Evolutionary conservation across 2,888 invertebrate species (phyloP).

Genomic region (Axea sp.): DNA sequence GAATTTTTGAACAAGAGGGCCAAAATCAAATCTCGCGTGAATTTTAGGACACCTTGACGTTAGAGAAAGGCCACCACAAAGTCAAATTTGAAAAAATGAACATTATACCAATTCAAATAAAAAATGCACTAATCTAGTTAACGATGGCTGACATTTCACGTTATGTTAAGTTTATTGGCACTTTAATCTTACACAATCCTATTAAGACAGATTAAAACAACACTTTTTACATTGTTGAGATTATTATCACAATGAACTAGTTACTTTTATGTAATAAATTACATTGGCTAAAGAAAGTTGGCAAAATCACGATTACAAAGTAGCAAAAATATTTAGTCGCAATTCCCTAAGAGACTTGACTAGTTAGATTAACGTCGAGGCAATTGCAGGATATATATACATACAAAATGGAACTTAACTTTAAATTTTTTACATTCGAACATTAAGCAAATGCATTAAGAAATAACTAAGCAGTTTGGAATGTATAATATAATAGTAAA

Average conservation of each 20-base stretch:
- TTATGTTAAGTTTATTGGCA: constrained; percentile 32
- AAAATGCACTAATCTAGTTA: too few relatives aligned
- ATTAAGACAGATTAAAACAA: constrained; percentile 15
- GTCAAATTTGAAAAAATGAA: too few relatives aligned
- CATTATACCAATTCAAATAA: too few relatives aligned
- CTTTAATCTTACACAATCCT: constrained; percentile 31
- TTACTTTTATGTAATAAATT: constrained; percentile 16
- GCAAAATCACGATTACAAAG: constrained; percentile 17
- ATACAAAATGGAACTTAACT: too few relatives aligned
- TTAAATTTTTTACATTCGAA: too few relatives aligned
- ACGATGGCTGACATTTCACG: constrained; percentile 6
- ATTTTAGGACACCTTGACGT: too few relatives aligned
- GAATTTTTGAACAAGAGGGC: too few relatives aligned
- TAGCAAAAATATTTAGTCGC: constrained; percentile 27
- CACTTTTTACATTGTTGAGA: constrained; percentile 18
- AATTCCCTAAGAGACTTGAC: constrained; percentile 9
- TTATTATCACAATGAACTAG: constrained; percentile 31
- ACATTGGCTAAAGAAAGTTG: constrained; percentile 11
- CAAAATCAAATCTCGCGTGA: too few relatives aligned
- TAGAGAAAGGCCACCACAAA: too few relatives aligned
- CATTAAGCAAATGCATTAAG: too few relatives aligned
- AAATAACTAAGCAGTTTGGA: too few relatives aligned
- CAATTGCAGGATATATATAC: not conserved
- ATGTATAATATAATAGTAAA: too few relatives aligned
- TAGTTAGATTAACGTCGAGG: constrained; percentile 6